These are phyloP conservation scores for Cyphomyrus plagiostoma DNA, from an alignment of 2,113 vertebrate species.

Conservation along the genomic window DNA sequence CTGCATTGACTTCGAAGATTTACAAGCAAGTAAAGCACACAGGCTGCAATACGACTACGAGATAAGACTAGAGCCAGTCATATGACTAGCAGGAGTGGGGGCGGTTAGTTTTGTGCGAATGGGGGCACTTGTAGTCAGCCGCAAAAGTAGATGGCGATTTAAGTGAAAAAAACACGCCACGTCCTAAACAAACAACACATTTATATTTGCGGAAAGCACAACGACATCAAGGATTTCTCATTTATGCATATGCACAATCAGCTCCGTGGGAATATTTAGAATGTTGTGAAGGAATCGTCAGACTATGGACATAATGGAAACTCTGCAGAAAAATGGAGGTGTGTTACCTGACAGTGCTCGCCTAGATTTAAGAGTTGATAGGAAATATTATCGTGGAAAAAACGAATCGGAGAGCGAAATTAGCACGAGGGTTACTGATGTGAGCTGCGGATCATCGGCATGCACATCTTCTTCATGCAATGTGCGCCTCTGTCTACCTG, in stretches of 20 bases:
- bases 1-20: neutral
- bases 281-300: neutral
- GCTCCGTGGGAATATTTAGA: neutral
- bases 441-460: constrained; percentile 34
- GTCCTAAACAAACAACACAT: neutral
- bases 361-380: neutral
- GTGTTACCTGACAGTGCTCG: neutral
- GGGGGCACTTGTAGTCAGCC: neutral
- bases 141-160: neutral
- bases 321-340: neutral
- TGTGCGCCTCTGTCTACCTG: constrained; percentile 49
- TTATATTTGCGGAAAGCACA: neutral
- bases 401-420: neutral
- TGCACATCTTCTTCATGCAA: constrained; percentile 32
- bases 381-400: neutral
- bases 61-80: neutral
- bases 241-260: neutral
- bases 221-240: neutral
- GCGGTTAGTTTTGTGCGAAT: neutral
- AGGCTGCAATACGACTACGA: neutral
- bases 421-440: neutral
- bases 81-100: neutral
- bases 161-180: neutral
- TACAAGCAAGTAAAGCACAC: neutral
- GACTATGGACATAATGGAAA: neutral